A percentile compares a stretch with the other conserved stretches of the same genome.
Conservation (phyloP, 1,140 invertebrate species). For the Papilio polytes region DNA sequence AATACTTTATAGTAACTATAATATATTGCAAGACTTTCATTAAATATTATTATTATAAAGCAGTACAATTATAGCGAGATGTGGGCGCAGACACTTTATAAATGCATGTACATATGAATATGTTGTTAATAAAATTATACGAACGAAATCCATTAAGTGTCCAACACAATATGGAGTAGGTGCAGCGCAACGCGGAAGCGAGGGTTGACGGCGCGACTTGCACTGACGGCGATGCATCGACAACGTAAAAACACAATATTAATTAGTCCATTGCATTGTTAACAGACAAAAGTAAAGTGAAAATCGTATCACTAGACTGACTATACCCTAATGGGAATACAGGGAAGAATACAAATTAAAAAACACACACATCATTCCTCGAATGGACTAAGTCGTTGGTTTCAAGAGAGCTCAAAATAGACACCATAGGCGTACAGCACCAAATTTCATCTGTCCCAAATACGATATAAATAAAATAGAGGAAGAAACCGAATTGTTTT, state of each 20-base stretch:
- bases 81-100: conserved; percentile 31
- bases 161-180: conserved; percentile 33
- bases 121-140: conserved; percentile 35
- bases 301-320: neutral
- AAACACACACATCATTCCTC: too few relatives aligned
- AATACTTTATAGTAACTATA: neutral
- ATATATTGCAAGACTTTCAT: neutral
- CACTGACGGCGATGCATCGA: conserved; percentile 43
- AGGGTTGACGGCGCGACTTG: conserved; percentile 44
- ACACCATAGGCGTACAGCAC: neutral
- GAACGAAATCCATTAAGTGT: conserved; percentile 40
- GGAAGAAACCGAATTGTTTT: neutral
- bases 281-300: neutral
- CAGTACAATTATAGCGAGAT: conserved; percentile 25
- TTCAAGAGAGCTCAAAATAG: neutral
- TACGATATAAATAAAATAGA: neutral
- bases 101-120: conserved; percentile 17
- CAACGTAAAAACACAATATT: conserved; percentile 41
- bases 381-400: too few relatives aligned
- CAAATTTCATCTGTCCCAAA: neutral
- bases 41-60: neutral
- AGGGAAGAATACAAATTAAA: neutral
- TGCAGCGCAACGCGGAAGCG: conserved; percentile 47
- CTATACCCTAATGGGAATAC: neutral
- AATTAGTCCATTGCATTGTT: conserved; percentile 17